Evolutionary conservation across 2,113 vertebrate genomes (phyloP), one percentile per base, ranked within the genome.

Genomic region (Dissostichus mawsoni): DNA sequence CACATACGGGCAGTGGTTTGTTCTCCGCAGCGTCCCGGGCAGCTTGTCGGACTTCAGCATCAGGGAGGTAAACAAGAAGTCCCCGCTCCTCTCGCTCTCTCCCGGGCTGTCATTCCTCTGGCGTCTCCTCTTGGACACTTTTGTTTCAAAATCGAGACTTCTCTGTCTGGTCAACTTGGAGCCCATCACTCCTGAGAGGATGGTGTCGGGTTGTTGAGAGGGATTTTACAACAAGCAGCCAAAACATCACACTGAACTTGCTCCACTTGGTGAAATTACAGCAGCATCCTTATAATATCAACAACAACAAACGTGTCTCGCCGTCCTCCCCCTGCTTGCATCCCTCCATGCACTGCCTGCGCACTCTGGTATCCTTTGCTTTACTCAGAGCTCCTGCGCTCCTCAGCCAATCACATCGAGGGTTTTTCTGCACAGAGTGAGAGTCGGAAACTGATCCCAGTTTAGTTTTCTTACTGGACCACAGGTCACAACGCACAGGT

Each of bases 91-190:
- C 80, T 90, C 91, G 73, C 78, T 33, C 66, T 94, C 91, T 18
- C 23, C 72, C 3, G 72, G 66, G 18, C 13, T 66, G 41, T 80
- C 88, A 69, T 84, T 76, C 23, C 82, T 82, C 89, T 89, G 90
- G 20, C 81, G 84, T 51, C 73, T 79, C 41, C 80, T 88, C 74
- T 85, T 87, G 58, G 84, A 83, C 74, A 90, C 72, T 48, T 89
- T 91, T 56, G 88, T 88, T 11, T 93, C 94, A 55, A 94, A 86
- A 78, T 96, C 94, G 82, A 95, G 93, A 93, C 95, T 96, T 89
- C 94, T 95, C 89, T 93, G 96, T 62, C 96, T 95, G 92, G 94
- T 96, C 78, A 96, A 92, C 89, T 95, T 94, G 64, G 96, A 96
- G 44, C 96, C 96, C 96, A 96, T 96, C 84, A 88, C 89, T 82